Conservation (phyloP, 1,140 invertebrate genomes). For the Aphelenchoides besseyi region DNA sequence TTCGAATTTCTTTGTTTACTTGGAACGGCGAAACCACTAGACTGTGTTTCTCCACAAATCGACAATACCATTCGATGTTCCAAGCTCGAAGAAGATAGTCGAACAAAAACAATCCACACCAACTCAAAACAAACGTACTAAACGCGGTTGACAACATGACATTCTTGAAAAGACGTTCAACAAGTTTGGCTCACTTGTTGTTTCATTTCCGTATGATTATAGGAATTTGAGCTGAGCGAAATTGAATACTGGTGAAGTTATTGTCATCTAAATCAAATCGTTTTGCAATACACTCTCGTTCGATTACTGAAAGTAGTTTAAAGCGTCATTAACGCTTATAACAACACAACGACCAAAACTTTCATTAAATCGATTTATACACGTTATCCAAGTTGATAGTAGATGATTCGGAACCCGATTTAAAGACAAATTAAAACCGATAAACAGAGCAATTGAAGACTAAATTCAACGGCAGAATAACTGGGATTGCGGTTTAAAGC, state of each 20-base stretch:
- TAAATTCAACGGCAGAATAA: too few relatives aligned
- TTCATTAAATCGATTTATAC: neutral
- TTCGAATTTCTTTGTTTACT: slow-evolving; percentile 16
- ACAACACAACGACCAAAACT: too few relatives aligned
- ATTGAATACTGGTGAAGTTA: too few relatives aligned
- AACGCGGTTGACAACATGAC: slow-evolving; percentile 48
- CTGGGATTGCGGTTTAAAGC: too few relatives aligned
- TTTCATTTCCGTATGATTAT: too few relatives aligned
- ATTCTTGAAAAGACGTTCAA: neutral
- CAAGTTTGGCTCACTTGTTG: too few relatives aligned
- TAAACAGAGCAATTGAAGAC: neutral
- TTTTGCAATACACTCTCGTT: too few relatives aligned
- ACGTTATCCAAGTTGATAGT: neutral
- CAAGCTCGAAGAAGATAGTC: slow-evolving; percentile 43
- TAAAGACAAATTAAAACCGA: neutral
- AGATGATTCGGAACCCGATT: neutral
- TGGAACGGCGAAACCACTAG: slow-evolving; percentile 48
- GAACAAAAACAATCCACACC: slow-evolving; percentile 41
- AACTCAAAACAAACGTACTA: slow-evolving; percentile 37
- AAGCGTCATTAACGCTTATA: too few relatives aligned
- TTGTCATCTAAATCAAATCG: too few relatives aligned
- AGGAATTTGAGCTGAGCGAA: too few relatives aligned
- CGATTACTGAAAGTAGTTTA: too few relatives aligned
- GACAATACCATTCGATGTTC: slow-evolving; percentile 34
- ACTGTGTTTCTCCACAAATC: slow-evolving; percentile 37